Base-by-base conservation (phyloP, 30 jellyfish, hydroid and myxozoan species). In the Pseudorhiza aurosa region DNA sequence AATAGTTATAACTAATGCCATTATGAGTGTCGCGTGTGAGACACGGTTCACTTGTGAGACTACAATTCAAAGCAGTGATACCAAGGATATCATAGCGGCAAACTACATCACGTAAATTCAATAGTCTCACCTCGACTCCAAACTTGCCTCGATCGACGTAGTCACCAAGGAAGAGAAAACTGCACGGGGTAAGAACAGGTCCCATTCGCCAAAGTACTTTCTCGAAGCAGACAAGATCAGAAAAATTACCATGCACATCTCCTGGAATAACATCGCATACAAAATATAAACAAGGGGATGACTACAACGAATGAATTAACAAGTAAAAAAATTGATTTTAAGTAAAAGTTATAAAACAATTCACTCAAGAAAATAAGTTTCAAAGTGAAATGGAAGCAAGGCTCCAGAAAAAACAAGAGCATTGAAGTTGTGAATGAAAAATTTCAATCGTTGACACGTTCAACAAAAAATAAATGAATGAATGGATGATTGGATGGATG, bases 161-260 rank as follows among this genome's bases (percentile, higher is more conserved):
- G 32, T 83, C 95, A 31, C 95, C 95, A 46, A 83, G 80, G 57
- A 83, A 83, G 8, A 83, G 83, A 30, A 68, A 83, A 43, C 62
- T 83, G 82, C 95, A 69, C 6, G 95, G 95, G 1, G 95, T 83
- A 17, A 83, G 80, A 15, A 83, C 68, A 6, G 95, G 95, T 9
- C 95, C 95, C 85, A 83, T 57, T 56, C 95, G 77, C 95, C 95
- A 83, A 22, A 83, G 50, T 15, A 83, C 87, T 58, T 83, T 83
- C 88, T 83, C 95, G 33, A 83, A 83, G 95, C 95, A 83, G 0
- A 83, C 95, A 1, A 83, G 79, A 37, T 83, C 95, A 9, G 88
- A 69, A 32, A 83, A 83, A 31, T 83, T 83, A 43, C 95, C 95
- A 83, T 83, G 95, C 4, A 83, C 58, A 46, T 83, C 95, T 4